Evolutionary conservation across 1,140 invertebrate genomes (phyloP), one percentile per base, ranked within the genome.

Genomic region (Hyles euphorbiae): DNA sequence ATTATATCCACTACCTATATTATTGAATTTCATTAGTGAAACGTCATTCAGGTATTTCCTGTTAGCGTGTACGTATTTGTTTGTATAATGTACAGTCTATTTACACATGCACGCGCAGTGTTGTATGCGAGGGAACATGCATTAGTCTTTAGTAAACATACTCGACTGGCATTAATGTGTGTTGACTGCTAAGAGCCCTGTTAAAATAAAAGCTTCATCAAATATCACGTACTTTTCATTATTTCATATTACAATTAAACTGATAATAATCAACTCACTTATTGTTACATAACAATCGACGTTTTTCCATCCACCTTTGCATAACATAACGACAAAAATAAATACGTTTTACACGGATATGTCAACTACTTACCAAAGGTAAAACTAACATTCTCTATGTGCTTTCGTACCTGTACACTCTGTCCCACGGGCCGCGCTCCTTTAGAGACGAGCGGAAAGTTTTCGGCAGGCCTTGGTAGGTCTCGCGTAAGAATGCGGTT

Each of bases 401-500:
- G 60, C 60, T 61, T 68, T 69, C 65, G 65, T 88, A 89, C 84
- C 92, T 94, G 76, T 95, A 95, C 11, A 95, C 91, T 64, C 93
- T 91, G 69, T 95, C 94, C 95, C 94, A 95, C 4, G 94, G 93
- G 34, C 93, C 93, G 55, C 93, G 91, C 75, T 96, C 95, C 68
- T 94, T 93, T 22, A 92, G 90, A 12, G 92, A 92, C 2, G 93
- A 83, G 68, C 93, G 91, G 43, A 91, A 93, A 0, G 93, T 91
- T 68, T 95, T 95, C 1, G 94, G 94, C 45, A 95, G 77, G 34
- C 92, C 93, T 65, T 94, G 96, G 83, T 99, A 99, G 0, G 97
- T 99, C 89, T 99, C 99, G 10, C 99, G 90, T 22, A 99, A 88
- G 83, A 99, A 99, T 0, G 97, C 94, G 0, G 98, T 99, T 34